phyloP scores from a whole-genome alignment of 2,888 invertebrate genomes.

The Gibbula magus region DNA sequence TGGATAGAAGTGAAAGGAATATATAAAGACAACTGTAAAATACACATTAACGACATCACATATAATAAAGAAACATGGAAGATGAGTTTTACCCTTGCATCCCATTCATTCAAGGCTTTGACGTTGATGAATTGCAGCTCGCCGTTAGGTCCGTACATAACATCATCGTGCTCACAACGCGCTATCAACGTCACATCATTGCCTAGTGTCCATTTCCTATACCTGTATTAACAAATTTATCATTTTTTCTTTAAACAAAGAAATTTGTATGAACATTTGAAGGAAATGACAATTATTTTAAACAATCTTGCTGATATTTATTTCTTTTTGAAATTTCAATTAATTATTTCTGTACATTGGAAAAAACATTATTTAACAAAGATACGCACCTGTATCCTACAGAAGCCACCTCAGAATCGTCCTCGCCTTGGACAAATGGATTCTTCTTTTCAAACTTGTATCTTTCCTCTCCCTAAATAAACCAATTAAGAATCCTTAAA shows the following conservation, averaged over 20 bases:
- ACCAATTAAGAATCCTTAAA: conserved; percentile 6
- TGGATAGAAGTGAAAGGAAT: too few relatives aligned
- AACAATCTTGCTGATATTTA: not conserved
- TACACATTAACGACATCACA: too few relatives aligned
- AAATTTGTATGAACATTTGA: too few relatives aligned
- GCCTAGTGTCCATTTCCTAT: conserved; percentile 97
- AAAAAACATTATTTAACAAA: too few relatives aligned
- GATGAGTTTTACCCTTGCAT: conserved; percentile 83
- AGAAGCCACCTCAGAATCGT: conserved; percentile 90
- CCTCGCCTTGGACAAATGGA: conserved; percentile 95
- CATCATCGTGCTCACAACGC: conserved; percentile 98
- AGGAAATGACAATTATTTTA: too few relatives aligned
- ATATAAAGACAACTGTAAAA: too few relatives aligned
- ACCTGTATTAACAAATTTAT: conserved; percentile 77
- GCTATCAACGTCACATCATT: conserved; percentile 93
- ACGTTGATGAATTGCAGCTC: conserved; percentile 95
- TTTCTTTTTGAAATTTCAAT: too few relatives aligned
- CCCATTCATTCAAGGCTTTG: conserved; percentile 99
- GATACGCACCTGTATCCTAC: conserved; percentile 92
- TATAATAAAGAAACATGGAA: too few relatives aligned
- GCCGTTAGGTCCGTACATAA: conserved; percentile 79
- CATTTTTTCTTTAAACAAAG: too few relatives aligned
- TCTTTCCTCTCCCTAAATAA: conserved; percentile 82
- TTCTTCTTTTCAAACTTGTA: conserved; percentile 92
- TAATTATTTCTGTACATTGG: too few relatives aligned